Evolutionary conservation across 2,113 vertebrate species (phyloP).

Genomic region (Xyliphius kryptos): DNA sequence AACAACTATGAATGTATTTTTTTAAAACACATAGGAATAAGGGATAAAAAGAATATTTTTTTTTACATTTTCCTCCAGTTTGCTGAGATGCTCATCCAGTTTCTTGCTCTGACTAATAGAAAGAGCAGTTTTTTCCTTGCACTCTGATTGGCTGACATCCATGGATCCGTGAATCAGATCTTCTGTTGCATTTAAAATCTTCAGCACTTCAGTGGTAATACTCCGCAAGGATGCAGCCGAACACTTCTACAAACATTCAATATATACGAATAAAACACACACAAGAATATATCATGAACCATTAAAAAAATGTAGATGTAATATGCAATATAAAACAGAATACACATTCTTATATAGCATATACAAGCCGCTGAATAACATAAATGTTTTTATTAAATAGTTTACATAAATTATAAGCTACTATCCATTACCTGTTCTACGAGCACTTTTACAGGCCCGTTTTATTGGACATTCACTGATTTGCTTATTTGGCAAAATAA

Average conservation of each 20-base stretch:
- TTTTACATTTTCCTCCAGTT: slow-evolving; percentile 91
- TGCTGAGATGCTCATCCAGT: slow-evolving; percentile 84
- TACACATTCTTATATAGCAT: neutral
- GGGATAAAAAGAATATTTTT: slow-evolving; percentile 18
- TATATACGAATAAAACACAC: neutral
- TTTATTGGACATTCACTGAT: no score
- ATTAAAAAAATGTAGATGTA: neutral
- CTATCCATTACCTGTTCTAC: no score
- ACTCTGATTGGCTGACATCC: slow-evolving; percentile 44
- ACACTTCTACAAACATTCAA: slow-evolving; percentile 63
- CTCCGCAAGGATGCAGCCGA: slow-evolving; percentile 89
- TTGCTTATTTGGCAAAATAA: no score
- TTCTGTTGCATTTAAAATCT: slow-evolving; percentile 91
- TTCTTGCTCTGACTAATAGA: slow-evolving; percentile 68
- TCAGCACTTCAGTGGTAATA: slow-evolving; percentile 93
- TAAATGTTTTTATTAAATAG: neutral
- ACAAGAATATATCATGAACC: neutral
- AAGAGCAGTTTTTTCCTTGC: slow-evolving; percentile 37
- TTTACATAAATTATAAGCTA: no score
- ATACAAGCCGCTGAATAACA: slow-evolving; percentile 1
- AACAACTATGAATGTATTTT: neutral
- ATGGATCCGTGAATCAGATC: slow-evolving; percentile 79
- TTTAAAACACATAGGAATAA: neutral
- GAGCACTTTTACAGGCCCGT: no score
- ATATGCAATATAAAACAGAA: neutral